These are phyloP conservation scores for Hylaea fasciaria DNA, from an alignment of 2,888 invertebrate genomes.

Conservation along the genomic window DNA sequence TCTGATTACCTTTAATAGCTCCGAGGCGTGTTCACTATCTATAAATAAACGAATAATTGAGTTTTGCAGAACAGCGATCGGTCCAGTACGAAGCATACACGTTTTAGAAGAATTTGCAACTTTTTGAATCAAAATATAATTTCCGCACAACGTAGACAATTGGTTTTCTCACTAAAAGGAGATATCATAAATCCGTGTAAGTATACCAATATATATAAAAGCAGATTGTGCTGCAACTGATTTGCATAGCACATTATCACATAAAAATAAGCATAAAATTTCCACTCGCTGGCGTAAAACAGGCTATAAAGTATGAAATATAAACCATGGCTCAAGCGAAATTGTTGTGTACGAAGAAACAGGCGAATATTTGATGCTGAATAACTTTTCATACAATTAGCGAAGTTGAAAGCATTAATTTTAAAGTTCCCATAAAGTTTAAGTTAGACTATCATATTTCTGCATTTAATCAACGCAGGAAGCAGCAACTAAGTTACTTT, in stretches of 20 bases:
- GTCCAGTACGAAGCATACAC: too few species aligned
- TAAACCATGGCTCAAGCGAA: constrained; percentile 19
- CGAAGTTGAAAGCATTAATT: constrained; percentile 25
- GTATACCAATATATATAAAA: not conserved
- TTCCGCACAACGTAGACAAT: too few species aligned
- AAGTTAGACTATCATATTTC: constrained; percentile 27
- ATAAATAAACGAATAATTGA: too few species aligned
- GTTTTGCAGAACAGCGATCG: too few species aligned
- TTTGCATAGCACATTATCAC: constrained; percentile 36
- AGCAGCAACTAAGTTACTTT: constrained; percentile 4
- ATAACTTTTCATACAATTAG: constrained; percentile 25
- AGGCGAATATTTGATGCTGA: constrained; percentile 21
- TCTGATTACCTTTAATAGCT: too few species aligned
- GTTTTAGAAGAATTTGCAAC: too few species aligned
- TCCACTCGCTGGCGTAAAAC: constrained; percentile 8
- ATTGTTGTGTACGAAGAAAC: constrained; percentile 18
- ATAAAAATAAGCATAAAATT: constrained; percentile 34
- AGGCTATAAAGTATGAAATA: constrained; percentile 8
- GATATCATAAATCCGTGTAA: not conserved
- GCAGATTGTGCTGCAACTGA: constrained; percentile 17
- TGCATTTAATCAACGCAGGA: constrained; percentile 19
- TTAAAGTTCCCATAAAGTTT: constrained; percentile 23
- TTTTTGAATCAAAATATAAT: too few species aligned
- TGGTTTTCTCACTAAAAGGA: too few species aligned
- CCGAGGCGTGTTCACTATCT: too few species aligned